phyloP scores from a whole-genome alignment of 2,113 vertebrate genomes.

The Lagopus muta region DNA sequence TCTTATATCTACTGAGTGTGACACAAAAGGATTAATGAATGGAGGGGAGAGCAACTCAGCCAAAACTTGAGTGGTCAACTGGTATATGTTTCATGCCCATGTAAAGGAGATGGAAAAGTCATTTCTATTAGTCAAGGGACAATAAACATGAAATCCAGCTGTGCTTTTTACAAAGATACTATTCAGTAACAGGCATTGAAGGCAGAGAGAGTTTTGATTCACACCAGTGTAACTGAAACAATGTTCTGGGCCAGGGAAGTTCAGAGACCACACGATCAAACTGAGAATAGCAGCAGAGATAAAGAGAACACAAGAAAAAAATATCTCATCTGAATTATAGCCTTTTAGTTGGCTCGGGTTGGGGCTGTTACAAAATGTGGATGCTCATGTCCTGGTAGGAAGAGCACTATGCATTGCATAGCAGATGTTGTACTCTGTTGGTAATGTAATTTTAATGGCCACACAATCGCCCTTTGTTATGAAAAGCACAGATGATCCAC shows the following conservation, averaged over 20 bases:
- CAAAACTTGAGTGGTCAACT: neutral
- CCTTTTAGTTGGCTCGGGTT: neutral
- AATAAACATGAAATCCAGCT: neutral
- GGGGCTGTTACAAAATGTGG: neutral
- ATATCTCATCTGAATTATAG: neutral
- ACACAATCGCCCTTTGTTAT: conserved; percentile 29
- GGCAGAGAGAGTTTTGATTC: neutral
- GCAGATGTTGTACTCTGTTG: neutral
- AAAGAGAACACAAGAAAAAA: neutral
- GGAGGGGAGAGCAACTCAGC: neutral
- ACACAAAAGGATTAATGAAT: neutral
- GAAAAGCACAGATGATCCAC: conserved; percentile 11
- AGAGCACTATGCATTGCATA: fast-evolving
- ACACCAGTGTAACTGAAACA: neutral
- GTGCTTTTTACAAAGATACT: neutral
- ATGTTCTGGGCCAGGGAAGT: neutral
- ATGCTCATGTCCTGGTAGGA: fast-evolving
- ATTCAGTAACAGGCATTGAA: neutral
- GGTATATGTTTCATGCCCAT: neutral
- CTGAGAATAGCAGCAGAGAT: neutral
- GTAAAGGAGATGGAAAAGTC: neutral
- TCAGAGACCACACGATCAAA: neutral
- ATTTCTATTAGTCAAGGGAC: neutral
- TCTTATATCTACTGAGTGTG: neutral
- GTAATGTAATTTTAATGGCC: neutral